Evolutionary conservation across 2,888 invertebrate genomes (phyloP), one percentile per base, ranked within the genome.

Genomic region (Helobdella robusta): DNA sequence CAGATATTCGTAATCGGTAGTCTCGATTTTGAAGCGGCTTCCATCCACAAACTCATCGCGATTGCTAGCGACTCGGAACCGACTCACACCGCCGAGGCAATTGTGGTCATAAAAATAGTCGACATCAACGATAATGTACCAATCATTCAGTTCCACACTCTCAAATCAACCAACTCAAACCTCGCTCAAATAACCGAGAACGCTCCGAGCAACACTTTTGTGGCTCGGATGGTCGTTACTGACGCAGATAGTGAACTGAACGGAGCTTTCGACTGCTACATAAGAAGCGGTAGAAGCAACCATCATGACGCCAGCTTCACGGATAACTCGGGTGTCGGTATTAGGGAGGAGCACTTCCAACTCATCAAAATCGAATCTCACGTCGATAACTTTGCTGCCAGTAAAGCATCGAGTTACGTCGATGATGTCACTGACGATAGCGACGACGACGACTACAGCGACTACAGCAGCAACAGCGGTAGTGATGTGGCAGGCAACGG

Each of bases 61-160:
- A 48, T 36, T 20, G 67, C 67, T 30, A 35, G 59, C 8, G 67
- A 67, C 64, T 52, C 52, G 34, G 46, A 65, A 20, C 66, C 66
- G 2, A 30, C 44, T n/a, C n/a, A 32, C n/a, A 59, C 67, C 2
- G 30, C 67, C 6, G 67, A 67, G 5, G 64, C 67, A 1, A 67
- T 67, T 64, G 67, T 67, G 1, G 40, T 67, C 25, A 59, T 67
- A 1, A 40, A 48, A 20, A 25, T 67, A 15, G 48, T 59, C 6
- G 67, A 67, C 25, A 52, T 65, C 6, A 68, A 68, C 52, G 68
- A 68, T 65, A 63, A 68, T 54, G 5, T 48, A 3, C 68, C 68
- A 11, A 34, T 48, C 35, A 48, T 67, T 44, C 60, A 52, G 28
- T 35, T 68, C 52, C 64, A 67, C 36, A 65, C 65, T 0, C 59